phyloP scores from a whole-genome alignment of 1,140 invertebrate species.

The Drosophila persimilis region DNA sequence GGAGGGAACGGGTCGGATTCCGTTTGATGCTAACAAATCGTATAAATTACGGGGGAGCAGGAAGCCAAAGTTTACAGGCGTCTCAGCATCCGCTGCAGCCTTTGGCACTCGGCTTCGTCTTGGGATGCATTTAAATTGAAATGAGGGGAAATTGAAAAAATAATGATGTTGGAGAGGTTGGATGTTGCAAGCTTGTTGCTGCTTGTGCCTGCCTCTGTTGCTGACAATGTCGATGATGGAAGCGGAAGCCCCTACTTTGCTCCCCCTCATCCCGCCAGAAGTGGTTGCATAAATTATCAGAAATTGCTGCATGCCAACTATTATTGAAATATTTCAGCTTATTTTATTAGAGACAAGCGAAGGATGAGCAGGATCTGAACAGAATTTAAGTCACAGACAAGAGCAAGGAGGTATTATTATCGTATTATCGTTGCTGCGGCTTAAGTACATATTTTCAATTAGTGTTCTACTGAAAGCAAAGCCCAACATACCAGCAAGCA shows the following conservation, averaged over 20 bases:
- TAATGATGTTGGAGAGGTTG: conserved; percentile 56
- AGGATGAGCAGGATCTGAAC: background rate
- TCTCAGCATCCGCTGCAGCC: conserved; percentile 20
- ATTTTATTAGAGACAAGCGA: conserved; percentile 11
- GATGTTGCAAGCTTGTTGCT: conserved; percentile 35
- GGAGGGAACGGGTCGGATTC: conserved; percentile 4
- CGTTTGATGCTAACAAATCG: conserved; percentile 56
- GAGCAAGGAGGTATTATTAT: too few relatives aligned
- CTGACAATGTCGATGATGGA: conserved; percentile 40
- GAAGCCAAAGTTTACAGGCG: conserved; percentile 42
- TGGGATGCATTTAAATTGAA: conserved; percentile 55
- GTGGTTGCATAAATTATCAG: conserved; percentile 65
- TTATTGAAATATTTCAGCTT: conserved; percentile 69
- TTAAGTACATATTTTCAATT: conserved; percentile 25
- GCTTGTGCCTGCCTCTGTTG: conserved; percentile 22
- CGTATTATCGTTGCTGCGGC: too few relatives aligned
- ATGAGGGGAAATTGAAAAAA: conserved; percentile 82
- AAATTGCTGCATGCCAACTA: conserved; percentile 67
- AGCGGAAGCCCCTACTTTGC: background rate
- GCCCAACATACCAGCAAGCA: background rate
- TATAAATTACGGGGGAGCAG: conserved; percentile 54
- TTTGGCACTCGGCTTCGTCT: background rate
- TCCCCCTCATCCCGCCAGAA: conserved; percentile 5
- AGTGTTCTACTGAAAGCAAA: background rate
- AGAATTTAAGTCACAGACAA: background rate